Evolutionary conservation across 1,140 invertebrate species (phyloP).

Genomic region (Papilio polyxenes): DNA sequence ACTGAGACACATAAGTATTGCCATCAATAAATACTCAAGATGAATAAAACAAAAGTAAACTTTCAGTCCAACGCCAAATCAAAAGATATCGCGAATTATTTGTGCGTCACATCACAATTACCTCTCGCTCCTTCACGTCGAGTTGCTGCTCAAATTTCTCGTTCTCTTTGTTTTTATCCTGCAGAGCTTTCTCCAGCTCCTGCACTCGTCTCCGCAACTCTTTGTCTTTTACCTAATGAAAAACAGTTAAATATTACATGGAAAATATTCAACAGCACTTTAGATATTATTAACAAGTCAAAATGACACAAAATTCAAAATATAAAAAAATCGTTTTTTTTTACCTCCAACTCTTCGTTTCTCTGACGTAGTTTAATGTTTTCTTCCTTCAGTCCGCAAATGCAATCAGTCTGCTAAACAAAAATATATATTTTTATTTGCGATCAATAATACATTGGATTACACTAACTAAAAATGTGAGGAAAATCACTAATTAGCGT

Average conservation of each 20-base stretch:
- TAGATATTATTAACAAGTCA: too few relatives aligned
- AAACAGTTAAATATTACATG: not conserved
- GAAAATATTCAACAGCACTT: not conserved
- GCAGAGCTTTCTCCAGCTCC: slow-evolving; percentile 48
- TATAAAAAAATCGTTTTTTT: not conserved
- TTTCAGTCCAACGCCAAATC: too few relatives aligned
- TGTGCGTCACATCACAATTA: slow-evolving; percentile 22
- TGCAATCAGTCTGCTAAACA: slow-evolving; percentile 57
- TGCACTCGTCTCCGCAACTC: slow-evolving; percentile 45
- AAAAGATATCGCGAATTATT: not conserved
- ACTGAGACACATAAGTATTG: not conserved
- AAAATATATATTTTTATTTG: slow-evolving; percentile 3
- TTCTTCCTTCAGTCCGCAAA: slow-evolving; percentile 61
- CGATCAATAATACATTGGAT: not conserved
- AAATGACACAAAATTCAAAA: not conserved
- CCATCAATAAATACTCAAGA: too few relatives aligned
- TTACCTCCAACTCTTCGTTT: slow-evolving; percentile 54
- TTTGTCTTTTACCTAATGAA: slow-evolving; percentile 46
- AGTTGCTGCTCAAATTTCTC: slow-evolving; percentile 47
- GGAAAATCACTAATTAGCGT: not conserved
- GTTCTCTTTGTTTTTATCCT: slow-evolving; percentile 47
- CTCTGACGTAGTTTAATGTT: slow-evolving; percentile 51
- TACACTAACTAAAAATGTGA: not conserved
- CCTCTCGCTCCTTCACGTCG: slow-evolving; percentile 52
- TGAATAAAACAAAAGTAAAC: too few relatives aligned